Conservation (phyloP, 2,888 invertebrate genomes). For the Pyralis farinalis region DNA sequence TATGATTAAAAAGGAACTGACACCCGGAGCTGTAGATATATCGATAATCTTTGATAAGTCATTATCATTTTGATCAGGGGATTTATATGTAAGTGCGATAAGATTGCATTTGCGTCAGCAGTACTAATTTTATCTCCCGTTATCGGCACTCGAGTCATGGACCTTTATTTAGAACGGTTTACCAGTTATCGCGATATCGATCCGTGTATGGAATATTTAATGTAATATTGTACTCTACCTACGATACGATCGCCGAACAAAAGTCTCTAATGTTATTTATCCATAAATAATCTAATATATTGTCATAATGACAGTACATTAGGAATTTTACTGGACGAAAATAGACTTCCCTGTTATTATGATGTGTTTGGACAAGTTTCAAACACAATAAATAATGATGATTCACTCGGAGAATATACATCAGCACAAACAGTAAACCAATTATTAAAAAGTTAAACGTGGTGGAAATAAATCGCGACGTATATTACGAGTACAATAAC, state of each 20-base stretch:
- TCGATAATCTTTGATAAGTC: not conserved
- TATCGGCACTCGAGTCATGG: slow-evolving; percentile 13
- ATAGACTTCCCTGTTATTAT: no score
- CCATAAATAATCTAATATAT: no score
- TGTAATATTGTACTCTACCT: slow-evolving; percentile 4
- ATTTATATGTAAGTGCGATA: slow-evolving; percentile 3
- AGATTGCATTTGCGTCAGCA: slow-evolving; percentile 7
- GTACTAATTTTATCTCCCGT: slow-evolving; percentile 8
- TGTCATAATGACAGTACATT: no score
- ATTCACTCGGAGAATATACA: no score
- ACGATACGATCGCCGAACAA: not conserved
- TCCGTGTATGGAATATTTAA: slow-evolving; percentile 9
- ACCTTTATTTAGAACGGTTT: slow-evolving; percentile 12
- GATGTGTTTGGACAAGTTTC: no score
- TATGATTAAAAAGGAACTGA: not conserved
- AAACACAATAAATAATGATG: no score
- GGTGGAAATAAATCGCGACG: no score
- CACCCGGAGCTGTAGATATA: not conserved
- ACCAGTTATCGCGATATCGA: slow-evolving; percentile 6
- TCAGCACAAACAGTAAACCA: no score
- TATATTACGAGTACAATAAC: no score
- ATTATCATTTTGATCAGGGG: not conserved
- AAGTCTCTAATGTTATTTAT: not conserved
- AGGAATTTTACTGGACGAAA: no score
- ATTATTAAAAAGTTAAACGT: no score